These are phyloP conservation scores for Ferrisia virgata DNA, from an alignment of 2,888 invertebrate genomes.

Conservation along the genomic window DNA sequence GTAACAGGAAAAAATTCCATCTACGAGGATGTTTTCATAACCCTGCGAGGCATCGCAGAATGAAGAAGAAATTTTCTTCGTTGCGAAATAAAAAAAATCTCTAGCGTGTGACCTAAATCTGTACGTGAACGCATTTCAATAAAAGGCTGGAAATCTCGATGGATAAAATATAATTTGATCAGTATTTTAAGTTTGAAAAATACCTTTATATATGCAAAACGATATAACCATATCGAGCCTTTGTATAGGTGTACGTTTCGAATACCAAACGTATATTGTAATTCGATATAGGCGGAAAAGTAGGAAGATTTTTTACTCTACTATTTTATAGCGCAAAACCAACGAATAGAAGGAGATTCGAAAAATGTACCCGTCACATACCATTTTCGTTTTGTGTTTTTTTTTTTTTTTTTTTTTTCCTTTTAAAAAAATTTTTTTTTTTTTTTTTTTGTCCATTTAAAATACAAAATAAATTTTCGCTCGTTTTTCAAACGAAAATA, in stretches of 20 bases:
- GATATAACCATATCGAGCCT: background rate
- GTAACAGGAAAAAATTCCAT: background rate
- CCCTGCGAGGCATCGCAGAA: no score
- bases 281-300: background rate
- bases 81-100: no score
- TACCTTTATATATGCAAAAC: constrained; percentile 11
- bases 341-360: background rate
- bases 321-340: background rate
- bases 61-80: no score
- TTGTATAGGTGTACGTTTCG: background rate
- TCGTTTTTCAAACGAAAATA: background rate
- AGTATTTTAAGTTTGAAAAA: background rate
- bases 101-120: background rate
- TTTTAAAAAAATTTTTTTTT: no score
- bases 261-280: background rate
- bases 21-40: no score
- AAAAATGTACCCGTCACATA: background rate
- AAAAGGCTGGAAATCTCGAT: background rate
- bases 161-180: background rate
- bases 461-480: background rate
- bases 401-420: no score
- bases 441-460: background rate
- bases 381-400: background rate
- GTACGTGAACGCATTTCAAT: background rate
- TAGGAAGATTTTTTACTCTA: background rate